These are phyloP conservation scores for Craseonycteris thonglongyai DNA, from an alignment of 2,113 vertebrate genomes.

Conservation along the genomic window DNA sequence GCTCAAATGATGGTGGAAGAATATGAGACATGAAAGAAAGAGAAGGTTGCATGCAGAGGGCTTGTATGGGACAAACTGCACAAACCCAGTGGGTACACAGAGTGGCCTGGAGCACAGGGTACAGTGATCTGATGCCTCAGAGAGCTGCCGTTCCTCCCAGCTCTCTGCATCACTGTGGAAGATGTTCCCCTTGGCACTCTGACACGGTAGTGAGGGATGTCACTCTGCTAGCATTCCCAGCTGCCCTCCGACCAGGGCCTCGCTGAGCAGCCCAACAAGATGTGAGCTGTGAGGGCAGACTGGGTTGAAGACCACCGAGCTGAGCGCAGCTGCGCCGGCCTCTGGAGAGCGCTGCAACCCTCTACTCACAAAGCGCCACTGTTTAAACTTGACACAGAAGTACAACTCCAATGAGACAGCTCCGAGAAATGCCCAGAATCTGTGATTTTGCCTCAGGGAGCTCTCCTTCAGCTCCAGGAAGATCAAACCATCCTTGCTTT, in stretches of 20 bases:
- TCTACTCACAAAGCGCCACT: neutral
- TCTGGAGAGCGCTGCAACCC: neutral
- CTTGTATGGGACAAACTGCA: neutral
- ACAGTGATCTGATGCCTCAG: neutral
- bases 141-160: neutral
- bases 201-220: neutral
- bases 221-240: no score
- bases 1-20: neutral
- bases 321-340: neutral
- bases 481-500: neutral
- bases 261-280: neutral
- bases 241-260: no score
- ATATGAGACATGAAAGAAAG: neutral
- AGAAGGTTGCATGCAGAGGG: neutral
- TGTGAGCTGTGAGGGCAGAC: neutral
- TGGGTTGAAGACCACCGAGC: neutral
- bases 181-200: neutral
- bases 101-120: neutral
- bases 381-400: neutral
- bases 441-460: neutral
- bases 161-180: neutral
- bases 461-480: neutral
- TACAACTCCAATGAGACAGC: neutral
- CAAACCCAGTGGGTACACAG: neutral
- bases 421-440: neutral